Percentiles rank a stretch among this genome's conserved stretches.
phyloP scores from a whole-genome alignment of 2,888 invertebrate species.

The Drosophila pseudotalamancana region DNA sequence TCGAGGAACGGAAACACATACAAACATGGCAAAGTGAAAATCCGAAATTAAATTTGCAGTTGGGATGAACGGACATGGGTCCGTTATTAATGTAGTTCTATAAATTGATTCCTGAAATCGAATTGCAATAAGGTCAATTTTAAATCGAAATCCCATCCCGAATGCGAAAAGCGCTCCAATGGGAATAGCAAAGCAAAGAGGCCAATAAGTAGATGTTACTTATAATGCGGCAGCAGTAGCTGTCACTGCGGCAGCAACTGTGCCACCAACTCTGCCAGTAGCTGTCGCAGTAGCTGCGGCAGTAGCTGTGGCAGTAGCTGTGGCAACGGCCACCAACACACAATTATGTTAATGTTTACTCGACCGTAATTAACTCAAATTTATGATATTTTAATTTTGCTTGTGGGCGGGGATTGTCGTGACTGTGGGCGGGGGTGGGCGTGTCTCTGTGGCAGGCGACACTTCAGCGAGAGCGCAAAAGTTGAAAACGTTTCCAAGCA shows the following conservation, averaged over 20 bases:
- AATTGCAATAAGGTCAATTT: background rate
- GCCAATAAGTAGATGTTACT: conserved; percentile 66
- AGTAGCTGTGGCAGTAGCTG: conserved; percentile 6
- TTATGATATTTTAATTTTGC: conserved; percentile 80
- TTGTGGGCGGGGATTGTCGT: conserved; percentile 12
- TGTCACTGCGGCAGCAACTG: background rate
- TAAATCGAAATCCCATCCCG: background rate
- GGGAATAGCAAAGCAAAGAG: conserved; percentile 47
- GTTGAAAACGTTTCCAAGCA: conserved; percentile 49
- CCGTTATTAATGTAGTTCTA: conserved; percentile 5
- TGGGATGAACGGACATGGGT: background rate
- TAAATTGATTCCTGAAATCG: conserved; percentile 8
- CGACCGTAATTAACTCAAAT: conserved; percentile 80
- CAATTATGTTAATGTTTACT: conserved; percentile 78
- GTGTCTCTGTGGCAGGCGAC: conserved; percentile 32
- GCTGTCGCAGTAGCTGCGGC: background rate
- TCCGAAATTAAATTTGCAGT: conserved; percentile 4
- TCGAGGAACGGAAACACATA: background rate
- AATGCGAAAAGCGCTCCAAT: conserved; percentile 18
- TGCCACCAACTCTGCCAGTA: no score
- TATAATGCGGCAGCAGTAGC: conserved; percentile 50
- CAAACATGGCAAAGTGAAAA: background rate
- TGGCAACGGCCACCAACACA: conserved; percentile 54
- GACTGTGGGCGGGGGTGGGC: conserved; percentile 1
- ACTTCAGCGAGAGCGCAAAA: conserved; percentile 50